A percentile compares a stretch with the other conserved stretches of the same genome.
phyloP scores from a whole-genome alignment of 1,140 invertebrate genomes.

The Magallana angulata region DNA sequence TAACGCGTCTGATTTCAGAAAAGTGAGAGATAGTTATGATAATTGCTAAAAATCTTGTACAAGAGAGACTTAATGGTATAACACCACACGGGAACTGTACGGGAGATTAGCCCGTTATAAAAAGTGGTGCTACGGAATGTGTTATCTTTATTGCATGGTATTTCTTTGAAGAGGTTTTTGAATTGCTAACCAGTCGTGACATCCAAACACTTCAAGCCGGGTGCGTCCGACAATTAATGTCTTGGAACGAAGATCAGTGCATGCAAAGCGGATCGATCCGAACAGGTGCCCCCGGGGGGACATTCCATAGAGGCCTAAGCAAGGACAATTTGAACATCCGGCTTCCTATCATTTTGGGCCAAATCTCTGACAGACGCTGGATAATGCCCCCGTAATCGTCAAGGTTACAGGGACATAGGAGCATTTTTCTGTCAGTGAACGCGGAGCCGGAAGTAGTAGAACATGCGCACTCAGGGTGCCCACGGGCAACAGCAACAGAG shows the following conservation, averaged over 20 bases:
- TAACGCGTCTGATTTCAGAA: too few relatives aligned
- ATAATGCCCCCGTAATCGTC: not conserved
- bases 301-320: slow-evolving; percentile 1
- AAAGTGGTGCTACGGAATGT: not conserved
- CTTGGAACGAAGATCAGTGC: not conserved
- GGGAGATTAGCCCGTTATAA: too few relatives aligned
- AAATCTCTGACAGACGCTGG: not conserved
- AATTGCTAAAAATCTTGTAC: too few relatives aligned
- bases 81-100: too few relatives aligned
- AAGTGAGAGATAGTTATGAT: too few relatives aligned
- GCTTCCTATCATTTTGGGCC: not conserved
- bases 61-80: too few relatives aligned
- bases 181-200: not conserved
- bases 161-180: not conserved
- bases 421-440: not conserved
- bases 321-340: not conserved
- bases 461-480: not conserved
- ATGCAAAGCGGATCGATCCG: slow-evolving; percentile 7
- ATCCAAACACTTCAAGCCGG: not conserved
- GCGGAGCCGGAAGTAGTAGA: not conserved
- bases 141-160: not conserved
- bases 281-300: not conserved
- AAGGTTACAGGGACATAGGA: not conserved
- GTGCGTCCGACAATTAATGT: slow-evolving; percentile 10
- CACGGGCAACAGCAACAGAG: not conserved